phyloP scores from a whole-genome alignment of 2,113 vertebrate genomes.

The Ahaetulla prasina region DNA sequence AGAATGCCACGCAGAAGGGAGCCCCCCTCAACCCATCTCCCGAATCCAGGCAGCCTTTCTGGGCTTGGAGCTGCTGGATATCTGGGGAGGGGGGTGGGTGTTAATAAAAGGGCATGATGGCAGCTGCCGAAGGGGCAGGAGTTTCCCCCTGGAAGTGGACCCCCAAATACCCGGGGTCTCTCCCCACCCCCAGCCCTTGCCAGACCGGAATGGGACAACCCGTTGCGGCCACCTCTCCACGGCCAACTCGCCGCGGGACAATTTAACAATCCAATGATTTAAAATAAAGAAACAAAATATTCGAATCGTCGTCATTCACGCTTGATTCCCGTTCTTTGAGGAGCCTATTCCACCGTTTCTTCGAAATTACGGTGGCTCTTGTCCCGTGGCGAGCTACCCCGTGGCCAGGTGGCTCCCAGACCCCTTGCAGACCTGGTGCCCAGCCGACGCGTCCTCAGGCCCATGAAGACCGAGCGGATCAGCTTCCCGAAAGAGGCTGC shows the following conservation, averaged over 20 bases:
- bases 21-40: no score
- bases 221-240: no score
- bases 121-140: not conserved
- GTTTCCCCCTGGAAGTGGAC: not conserved
- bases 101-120: not conserved
- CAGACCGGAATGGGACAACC: not conserved
- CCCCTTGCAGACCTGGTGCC: constrained; percentile 83
- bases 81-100: rapidly evolving
- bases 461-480: constrained; percentile 98
- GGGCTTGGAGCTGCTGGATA: not conserved
- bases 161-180: not conserved
- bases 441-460: constrained; percentile 88
- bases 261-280: not conserved
- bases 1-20: not conserved
- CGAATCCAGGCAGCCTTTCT: not conserved
- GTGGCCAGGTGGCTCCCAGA: no score
- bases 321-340: not conserved
- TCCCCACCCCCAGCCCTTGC: no score
- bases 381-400: no score
- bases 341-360: not conserved
- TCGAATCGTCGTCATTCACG: not conserved
- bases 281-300: no score
- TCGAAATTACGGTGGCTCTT: rapidly evolving
- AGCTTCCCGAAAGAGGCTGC: constrained; percentile 97
- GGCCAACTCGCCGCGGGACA: no score